Percentiles rank a stretch among this genome's conserved stretches.
phyloP scores from a whole-genome alignment of 2,113 vertebrate genomes.

The Bungarus multicinctus region DNA sequence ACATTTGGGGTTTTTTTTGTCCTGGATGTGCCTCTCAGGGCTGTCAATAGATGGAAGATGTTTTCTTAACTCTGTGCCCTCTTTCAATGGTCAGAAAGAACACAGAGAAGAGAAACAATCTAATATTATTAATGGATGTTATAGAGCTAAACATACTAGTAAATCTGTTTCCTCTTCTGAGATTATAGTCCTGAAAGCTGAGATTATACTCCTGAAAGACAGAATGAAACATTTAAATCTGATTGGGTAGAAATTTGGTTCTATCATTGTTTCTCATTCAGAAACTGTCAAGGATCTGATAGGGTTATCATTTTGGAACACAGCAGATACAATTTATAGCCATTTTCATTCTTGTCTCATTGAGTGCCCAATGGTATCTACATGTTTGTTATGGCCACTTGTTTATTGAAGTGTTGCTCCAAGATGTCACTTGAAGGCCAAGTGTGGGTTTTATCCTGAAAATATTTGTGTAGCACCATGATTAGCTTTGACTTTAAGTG shows the following conservation, averaged over 20 bases:
- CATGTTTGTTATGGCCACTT: neutral
- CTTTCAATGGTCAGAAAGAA: neutral
- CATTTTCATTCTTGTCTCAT: neutral
- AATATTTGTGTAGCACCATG: neutral
- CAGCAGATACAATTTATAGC: neutral
- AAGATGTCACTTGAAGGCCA: neutral
- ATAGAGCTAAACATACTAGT: neutral
- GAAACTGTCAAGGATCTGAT: neutral
- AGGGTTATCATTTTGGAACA: neutral
- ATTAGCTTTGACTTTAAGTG: neutral
- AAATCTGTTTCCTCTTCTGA: neutral
- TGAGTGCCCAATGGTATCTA: neutral
- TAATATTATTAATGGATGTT: neutral
- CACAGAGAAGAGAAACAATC: neutral
- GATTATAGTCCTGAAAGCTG: neutral
- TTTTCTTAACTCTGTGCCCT: neutral
- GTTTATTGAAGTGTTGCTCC: neutral
- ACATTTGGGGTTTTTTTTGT: neutral
- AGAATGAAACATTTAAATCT: neutral
- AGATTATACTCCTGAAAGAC: neutral
- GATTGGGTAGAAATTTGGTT: neutral
- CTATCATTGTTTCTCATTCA: neutral
- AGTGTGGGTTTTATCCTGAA: neutral
- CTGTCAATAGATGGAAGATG: neutral
- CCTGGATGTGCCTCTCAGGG: neutral